Conservation (phyloP, 2,797 vertebrate genomes). For the Serranus cabrilla region DNA sequence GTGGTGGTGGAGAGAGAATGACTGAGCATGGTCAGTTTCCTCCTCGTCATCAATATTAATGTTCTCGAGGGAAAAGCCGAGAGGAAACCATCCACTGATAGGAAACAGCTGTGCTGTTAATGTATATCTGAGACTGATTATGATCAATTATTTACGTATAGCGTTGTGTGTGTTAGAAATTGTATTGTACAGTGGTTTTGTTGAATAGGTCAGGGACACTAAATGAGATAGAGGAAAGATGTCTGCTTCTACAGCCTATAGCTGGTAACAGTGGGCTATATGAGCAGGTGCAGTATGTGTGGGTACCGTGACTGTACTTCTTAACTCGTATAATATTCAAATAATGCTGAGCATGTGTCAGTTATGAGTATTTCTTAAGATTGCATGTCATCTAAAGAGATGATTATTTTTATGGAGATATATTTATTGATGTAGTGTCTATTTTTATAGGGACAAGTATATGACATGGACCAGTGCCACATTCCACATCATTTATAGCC, state of each 20-base stretch:
- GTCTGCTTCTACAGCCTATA: not conserved
- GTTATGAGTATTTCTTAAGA: not conserved
- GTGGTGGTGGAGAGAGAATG: constrained; percentile 50
- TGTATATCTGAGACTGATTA: constrained; percentile 37
- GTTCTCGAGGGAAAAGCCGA: constrained; percentile 46
- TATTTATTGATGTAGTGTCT: constrained; percentile 2
- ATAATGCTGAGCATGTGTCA: not conserved
- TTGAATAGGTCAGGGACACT: constrained; percentile 32
- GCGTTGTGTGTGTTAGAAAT: constrained; percentile 9
- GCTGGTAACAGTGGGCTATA: not conserved
- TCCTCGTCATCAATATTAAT: constrained; percentile 76
- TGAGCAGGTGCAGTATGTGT: not conserved
- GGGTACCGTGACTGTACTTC: not conserved
- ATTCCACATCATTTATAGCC: constrained; percentile 26
- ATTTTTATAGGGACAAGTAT: constrained; percentile 16
- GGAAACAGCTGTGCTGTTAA: constrained; percentile 54
- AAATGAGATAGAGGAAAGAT: not conserved
- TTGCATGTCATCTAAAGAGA: not conserved
- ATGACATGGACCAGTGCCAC: constrained; percentile 16
- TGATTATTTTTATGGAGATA: constrained; percentile 20
- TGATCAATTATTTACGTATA: constrained; percentile 38
- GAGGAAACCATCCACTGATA: constrained; percentile 39
- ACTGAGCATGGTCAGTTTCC: constrained; percentile 73
- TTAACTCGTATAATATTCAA: not conserved
- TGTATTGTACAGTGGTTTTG: constrained; percentile 24